Conservation (phyloP, 2,113 vertebrate genomes). For the Leptodactylus fuscus region DNA sequence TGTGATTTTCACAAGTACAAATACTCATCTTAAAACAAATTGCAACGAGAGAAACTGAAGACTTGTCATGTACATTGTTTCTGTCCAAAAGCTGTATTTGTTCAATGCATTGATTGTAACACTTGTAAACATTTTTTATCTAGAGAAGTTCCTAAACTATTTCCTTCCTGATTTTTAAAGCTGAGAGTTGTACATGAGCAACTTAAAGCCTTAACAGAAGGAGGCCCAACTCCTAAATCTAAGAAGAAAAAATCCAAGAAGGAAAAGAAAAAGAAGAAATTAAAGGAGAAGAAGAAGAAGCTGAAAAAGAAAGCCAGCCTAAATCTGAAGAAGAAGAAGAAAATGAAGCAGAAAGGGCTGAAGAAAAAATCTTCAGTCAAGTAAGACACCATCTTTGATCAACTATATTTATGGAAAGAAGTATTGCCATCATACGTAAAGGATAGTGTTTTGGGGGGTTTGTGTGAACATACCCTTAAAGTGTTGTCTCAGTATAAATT, state of each 20-base stretch:
- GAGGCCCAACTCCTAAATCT: constrained; percentile 71
- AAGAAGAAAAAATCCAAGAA: constrained; percentile 81
- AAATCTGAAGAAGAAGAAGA: constrained; percentile 69
- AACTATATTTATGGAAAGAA: too few species aligned
- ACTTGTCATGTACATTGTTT: not conserved
- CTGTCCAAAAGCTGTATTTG: not conserved
- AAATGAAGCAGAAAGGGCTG: constrained; percentile 66
- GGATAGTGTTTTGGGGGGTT: too few species aligned
- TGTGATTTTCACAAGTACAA: not conserved
- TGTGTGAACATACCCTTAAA: too few species aligned
- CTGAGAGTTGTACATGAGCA: constrained; percentile 83
- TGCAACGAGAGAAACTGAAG: too few species aligned
- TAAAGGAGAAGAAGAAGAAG: constrained; percentile 64
- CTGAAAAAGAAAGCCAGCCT: constrained; percentile 63
- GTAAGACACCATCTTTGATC: constrained; percentile 69
- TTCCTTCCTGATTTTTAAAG: constrained; percentile 69
- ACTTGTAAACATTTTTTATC: not conserved
- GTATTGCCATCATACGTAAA: not conserved
- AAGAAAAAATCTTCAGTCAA: constrained; percentile 70
- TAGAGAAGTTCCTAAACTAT: not conserved
- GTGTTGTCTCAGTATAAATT: too few species aligned
- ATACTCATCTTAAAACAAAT: too few species aligned
- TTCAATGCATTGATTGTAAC: not conserved
- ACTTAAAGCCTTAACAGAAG: constrained; percentile 77
- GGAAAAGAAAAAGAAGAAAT: constrained; percentile 70